Evolutionary conservation across 2,888 invertebrate species (phyloP).

Genomic region (Agelastica alni): DNA sequence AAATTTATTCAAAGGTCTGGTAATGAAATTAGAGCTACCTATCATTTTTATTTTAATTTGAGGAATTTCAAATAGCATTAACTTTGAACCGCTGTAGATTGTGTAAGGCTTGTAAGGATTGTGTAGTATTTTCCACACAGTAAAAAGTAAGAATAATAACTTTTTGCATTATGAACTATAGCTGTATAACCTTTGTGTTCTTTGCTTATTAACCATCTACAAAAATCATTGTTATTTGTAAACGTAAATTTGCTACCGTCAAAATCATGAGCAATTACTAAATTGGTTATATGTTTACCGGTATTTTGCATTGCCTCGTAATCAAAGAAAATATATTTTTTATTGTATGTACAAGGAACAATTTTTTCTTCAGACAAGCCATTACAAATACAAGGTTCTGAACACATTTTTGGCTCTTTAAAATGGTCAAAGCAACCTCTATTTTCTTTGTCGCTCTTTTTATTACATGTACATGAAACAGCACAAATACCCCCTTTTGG

Average conservation of each 20-base stretch:
- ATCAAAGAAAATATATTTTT: conserved; percentile 17
- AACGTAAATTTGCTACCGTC: conserved; percentile 6
- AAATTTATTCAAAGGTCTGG: conserved; percentile 10
- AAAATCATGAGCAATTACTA: conserved; percentile 14
- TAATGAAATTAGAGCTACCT: conserved; percentile 37
- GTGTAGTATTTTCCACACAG: conserved; percentile 16
- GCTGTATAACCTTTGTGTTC: conserved; percentile 5
- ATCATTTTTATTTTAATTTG: conserved; percentile 23
- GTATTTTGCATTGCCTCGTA: conserved; percentile 8
- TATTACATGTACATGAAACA: background rate
- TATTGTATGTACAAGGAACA: conserved; percentile 3
- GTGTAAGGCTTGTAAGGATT: conserved; percentile 21
- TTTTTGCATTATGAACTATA: conserved; percentile 8
- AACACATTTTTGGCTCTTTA: background rate
- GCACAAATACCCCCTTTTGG: conserved; percentile 4
- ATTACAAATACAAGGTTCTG: conserved; percentile 1
- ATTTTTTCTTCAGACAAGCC: conserved; percentile 4
- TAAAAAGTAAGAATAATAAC: conserved; percentile 22
- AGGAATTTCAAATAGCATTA: conserved; percentile 9
- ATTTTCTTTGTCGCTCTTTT: background rate
- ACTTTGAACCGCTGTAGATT: conserved; percentile 27
- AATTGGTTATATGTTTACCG: conserved; percentile 7
- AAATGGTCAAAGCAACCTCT: background rate
- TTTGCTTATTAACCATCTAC: conserved; percentile 3
- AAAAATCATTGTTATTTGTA: conserved; percentile 4